Evolutionary conservation across 2,888 invertebrate species (phyloP).

Genomic region (Melolontha melolontha): DNA sequence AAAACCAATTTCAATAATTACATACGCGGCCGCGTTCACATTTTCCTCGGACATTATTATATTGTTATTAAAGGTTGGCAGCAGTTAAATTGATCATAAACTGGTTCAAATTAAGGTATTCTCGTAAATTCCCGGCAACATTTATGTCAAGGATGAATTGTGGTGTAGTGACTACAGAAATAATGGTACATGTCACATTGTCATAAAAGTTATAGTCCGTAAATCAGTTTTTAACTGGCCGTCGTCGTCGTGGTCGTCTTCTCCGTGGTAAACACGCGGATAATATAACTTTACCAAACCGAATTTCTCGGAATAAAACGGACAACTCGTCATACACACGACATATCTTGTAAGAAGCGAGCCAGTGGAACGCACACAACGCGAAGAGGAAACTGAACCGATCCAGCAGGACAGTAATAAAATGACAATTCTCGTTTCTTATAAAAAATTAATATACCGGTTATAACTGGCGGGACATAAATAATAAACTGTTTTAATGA

Average conservation of each 20-base stretch:
- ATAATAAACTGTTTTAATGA: slow-evolving; percentile 36
- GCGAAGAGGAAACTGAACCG: neutral
- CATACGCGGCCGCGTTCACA: slow-evolving; percentile 10
- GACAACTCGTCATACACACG: neutral
- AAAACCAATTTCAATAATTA: slow-evolving; percentile 38
- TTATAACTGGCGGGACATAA: slow-evolving; percentile 27
- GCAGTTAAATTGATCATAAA: slow-evolving; percentile 56
- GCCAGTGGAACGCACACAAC: neutral
- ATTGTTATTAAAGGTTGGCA: slow-evolving; percentile 42
- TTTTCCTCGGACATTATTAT: slow-evolving; percentile 20
- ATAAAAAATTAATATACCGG: slow-evolving; percentile 35
- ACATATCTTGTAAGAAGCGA: neutral
- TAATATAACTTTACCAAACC: slow-evolving; percentile 17
- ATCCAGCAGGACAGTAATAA: slow-evolving; percentile 19
- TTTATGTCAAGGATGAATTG: slow-evolving; percentile 58
- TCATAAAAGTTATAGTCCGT: slow-evolving; percentile 62
- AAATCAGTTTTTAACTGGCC: slow-evolving; percentile 60
- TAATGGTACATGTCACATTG: slow-evolving; percentile 58
- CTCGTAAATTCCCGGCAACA: slow-evolving; percentile 57
- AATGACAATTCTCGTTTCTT: slow-evolving; percentile 32
- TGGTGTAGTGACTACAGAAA: slow-evolving; percentile 56
- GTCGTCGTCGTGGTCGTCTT: neutral
- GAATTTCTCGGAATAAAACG: slow-evolving; percentile 36
- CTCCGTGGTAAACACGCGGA: slow-evolving; percentile 35
- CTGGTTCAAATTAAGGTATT: slow-evolving; percentile 58